Base-by-base conservation (phyloP, 2,888 invertebrate genomes). In the Plagodis dolabraria region DNA sequence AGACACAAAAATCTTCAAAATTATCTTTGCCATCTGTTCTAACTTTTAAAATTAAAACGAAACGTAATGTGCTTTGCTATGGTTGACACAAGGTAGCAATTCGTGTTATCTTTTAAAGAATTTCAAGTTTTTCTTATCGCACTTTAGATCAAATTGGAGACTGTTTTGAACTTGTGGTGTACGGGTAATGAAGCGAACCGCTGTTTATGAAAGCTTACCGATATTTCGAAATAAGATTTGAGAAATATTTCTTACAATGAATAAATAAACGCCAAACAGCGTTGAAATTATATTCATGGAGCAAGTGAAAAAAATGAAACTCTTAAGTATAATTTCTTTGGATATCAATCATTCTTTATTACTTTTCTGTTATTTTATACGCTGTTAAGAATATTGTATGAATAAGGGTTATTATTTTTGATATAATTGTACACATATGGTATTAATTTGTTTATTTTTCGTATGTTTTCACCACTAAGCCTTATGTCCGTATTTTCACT, bases 1-100 rank as follows among this genome's bases (percentile, higher is more conserved):
- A 63, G 69, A 69, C 69, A 69, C 57, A 65, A 65, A 64, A 69
- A 67, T 66, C 61, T 66, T 57, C 47, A 53, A 67, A 63, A 62
- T 67, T 63, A 61, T 59, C 56, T 63, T 53, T 50, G 56, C 60
- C 53, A 60, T 63, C 64, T 51, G 57, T 49, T 42, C 22, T 40
- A 64, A 59, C 53, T 58, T 69, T 68, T 69, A 66, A 63, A 64
- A 69, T 67, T 67, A 60, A 69, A 65, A 62, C 56, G 47, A 52
- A 64, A 64, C 53, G 60, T 51, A 60, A 61, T 63, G 51, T 60
- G 50, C 54, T 43, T 56, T 38, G 36, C 62, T 64, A 62, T 64
- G 53, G 40, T 47, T 52, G 60, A 35, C 51, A 63, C 45, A 49
- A 44, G 44, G 48, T 60, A 59, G 56, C 47, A 50, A 63, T 60